phyloP scores from a whole-genome alignment of 2,797 vertebrate species.

The Anomalospiza imberbis region DNA sequence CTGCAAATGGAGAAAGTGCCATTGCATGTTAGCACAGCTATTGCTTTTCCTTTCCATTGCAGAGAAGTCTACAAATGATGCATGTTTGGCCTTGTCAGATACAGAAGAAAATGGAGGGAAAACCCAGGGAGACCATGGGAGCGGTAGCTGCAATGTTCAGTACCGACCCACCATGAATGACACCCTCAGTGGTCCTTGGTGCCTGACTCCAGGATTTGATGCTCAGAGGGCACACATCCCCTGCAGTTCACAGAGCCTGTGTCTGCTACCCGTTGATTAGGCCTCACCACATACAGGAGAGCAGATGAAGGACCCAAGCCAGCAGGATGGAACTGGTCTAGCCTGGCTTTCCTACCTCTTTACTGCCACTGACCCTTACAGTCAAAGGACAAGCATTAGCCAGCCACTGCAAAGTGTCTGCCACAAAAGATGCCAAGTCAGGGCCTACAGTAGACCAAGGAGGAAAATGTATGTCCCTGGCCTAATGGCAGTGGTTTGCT shows the following conservation, averaged over 20 bases:
- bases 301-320: not conserved
- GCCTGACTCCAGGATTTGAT: not conserved
- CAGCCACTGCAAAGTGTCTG: not conserved
- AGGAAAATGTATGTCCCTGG: not conserved
- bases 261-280: not conserved
- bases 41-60: not conserved
- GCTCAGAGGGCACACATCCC: not conserved
- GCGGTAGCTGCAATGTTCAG: not conserved
- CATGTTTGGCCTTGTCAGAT: not conserved
- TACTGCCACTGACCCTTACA: not conserved
- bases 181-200: not conserved
- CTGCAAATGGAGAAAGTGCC: constrained; percentile 58
- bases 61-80: not conserved
- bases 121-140: not conserved
- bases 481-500: not conserved
- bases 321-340: not conserved
- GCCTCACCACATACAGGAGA: not conserved
- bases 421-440: not conserved
- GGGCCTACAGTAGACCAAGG: not conserved
- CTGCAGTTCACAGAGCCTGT: not conserved
- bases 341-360: not conserved
- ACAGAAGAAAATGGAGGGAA: not conserved
- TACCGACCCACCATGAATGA: not conserved
- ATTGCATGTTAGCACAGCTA: not conserved
- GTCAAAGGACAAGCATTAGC: not conserved